phyloP scores from a whole-genome alignment of 2,113 vertebrate species.

The Prochilodus magdalenae region DNA sequence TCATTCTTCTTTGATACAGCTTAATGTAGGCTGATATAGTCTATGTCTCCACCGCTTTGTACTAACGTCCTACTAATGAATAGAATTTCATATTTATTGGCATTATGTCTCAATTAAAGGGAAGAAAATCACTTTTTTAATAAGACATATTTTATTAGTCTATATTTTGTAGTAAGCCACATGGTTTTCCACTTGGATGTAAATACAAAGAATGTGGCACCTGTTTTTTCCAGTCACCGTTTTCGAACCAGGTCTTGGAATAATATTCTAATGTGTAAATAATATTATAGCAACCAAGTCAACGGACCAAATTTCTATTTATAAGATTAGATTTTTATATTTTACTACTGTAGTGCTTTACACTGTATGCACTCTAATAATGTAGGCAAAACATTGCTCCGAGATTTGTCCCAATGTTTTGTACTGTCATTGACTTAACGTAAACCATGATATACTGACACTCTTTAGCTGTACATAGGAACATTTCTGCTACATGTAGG shows the following conservation, averaged over 20 bases:
- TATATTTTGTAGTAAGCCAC: constrained; percentile 85
- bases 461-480: constrained; percentile 78
- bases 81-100: constrained; percentile 83
- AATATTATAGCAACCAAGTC: constrained; percentile 85
- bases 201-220: constrained; percentile 80
- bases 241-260: constrained; percentile 71
- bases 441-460: constrained; percentile 86
- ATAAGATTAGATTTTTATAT: constrained; percentile 99
- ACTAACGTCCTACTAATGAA: constrained; percentile 75
- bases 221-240: constrained; percentile 68
- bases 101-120: constrained; percentile 66
- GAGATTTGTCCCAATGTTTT: constrained; percentile 72
- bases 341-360: constrained; percentile 89
- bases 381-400: constrained; percentile 80
- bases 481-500: constrained; percentile 74
- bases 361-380: constrained; percentile 81
- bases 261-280: constrained; percentile 88
- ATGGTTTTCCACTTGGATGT: constrained; percentile 83
- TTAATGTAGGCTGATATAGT: constrained; percentile 76
- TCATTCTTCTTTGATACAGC: constrained; percentile 68
- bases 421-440: constrained; percentile 80
- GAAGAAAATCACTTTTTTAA: constrained; percentile 64
- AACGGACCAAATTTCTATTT: constrained; percentile 99
- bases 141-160: constrained; percentile 76
- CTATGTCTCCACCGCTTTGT: constrained; percentile 54